A percentile compares a stretch with the other conserved stretches of the same genome.
phyloP scores from a whole-genome alignment of 30 jellyfish, hydroid and myxozoan genomes.

The Turritopsis dohrnii region DNA sequence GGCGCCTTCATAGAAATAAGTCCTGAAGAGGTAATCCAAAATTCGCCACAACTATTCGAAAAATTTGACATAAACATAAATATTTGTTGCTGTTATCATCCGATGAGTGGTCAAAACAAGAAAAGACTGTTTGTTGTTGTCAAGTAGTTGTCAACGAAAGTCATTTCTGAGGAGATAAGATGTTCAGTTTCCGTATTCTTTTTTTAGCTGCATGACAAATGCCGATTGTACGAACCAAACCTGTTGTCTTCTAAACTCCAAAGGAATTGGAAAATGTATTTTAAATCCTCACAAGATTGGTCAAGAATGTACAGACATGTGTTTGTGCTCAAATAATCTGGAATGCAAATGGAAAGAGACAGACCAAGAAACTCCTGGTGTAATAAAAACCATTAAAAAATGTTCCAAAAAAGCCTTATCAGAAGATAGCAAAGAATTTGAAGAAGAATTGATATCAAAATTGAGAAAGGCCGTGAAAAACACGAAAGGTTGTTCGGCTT shows the following conservation, averaged over 20 bases:
- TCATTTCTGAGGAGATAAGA: not conserved
- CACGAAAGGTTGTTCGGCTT: not conserved
- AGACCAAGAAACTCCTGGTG: not conserved
- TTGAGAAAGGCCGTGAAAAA: not conserved
- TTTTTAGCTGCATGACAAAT: not conserved
- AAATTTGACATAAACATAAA: no score
- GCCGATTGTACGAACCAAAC: not conserved
- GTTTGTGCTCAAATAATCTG: not conserved
- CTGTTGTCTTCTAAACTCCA: not conserved
- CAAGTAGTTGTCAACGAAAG: no score
- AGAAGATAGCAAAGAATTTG: not conserved
- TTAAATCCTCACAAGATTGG: not conserved
- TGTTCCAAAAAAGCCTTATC: not conserved
- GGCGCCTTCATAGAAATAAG: no score
- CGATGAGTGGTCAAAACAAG: no score
- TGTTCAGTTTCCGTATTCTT: no score
- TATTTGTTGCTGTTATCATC: no score
- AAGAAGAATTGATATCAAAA: not conserved
- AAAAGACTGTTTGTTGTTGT: no score
- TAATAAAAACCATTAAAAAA: not conserved
- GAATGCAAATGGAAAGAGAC: not conserved
- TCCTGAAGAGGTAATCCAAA: no score
- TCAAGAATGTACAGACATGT: not conserved
- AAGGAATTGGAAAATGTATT: not conserved
- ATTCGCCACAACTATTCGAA: no score